These are phyloP conservation scores for Cebus imitator DNA, from an alignment of 2,113 vertebrate genomes.

Conservation along the genomic window DNA sequence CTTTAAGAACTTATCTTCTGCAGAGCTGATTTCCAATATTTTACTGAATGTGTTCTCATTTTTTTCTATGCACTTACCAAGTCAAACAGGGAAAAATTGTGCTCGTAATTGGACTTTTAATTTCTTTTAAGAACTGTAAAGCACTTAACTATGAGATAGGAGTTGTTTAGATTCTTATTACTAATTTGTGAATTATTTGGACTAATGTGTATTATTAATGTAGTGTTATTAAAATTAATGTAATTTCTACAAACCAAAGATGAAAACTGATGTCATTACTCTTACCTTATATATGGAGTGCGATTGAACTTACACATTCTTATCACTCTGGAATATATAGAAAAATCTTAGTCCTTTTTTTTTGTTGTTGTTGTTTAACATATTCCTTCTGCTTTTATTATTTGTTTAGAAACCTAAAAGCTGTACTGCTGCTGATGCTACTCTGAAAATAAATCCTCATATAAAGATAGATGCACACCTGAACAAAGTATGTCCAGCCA, in stretches of 20 bases:
- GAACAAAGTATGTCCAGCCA: conserved; percentile 96
- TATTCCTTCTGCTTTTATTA: conserved; percentile 56
- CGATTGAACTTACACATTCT: too few relatives aligned
- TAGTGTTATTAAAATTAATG: background rate
- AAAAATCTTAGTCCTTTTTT: background rate
- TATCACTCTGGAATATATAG: too few relatives aligned
- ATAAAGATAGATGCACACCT: conserved; percentile 94
- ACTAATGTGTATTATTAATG: background rate
- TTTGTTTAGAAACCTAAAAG: conserved; percentile 95
- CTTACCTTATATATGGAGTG: background rate
- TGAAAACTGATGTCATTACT: conserved; percentile 4
- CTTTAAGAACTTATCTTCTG: background rate
- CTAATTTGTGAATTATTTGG: background rate
- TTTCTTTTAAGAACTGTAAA: conserved; percentile 37
- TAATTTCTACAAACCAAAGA: conserved; percentile 46
- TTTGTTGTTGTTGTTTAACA: conserved; percentile 14
- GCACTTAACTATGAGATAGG: background rate
- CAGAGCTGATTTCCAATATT: background rate
- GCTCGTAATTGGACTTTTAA: background rate
- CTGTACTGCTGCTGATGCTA: conserved; percentile 93
- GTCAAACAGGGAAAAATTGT: background rate
- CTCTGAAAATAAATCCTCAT: conserved; percentile 92
- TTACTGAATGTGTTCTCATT: background rate
- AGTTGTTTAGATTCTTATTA: conserved; percentile 6
- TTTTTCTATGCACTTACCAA: background rate